Conservation (phyloP, 2,888 invertebrate species). For the Pomacea canaliculata region DNA sequence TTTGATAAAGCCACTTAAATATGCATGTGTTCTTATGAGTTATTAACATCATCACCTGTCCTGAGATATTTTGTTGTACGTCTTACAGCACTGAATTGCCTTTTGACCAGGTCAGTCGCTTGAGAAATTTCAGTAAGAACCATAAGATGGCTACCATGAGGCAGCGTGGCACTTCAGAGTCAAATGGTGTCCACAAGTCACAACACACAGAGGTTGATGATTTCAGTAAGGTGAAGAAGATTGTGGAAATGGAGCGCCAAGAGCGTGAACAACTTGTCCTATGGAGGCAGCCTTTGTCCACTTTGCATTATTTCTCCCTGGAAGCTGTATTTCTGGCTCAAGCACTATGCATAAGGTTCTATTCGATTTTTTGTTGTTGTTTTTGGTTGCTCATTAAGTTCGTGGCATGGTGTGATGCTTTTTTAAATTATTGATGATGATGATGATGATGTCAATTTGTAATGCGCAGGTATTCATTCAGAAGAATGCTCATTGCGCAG, state of each 20-base stretch:
- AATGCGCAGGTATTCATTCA: too few relatives aligned
- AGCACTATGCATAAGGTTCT: conserved; percentile 75
- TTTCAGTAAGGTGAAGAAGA: conserved; percentile 27
- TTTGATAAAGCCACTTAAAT: too few relatives aligned
- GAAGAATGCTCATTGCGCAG: too few relatives aligned
- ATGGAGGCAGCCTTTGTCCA: conserved; percentile 85
- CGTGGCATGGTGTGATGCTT: too few relatives aligned
- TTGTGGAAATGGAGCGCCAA: conserved; percentile 42
- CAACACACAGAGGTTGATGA: conserved; percentile 21
- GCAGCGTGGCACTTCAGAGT: conserved; percentile 36
- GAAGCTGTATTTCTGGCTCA: conserved; percentile 79
- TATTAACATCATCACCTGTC: too few relatives aligned
- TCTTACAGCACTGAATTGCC: background rate
- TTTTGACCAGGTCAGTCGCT: background rate
- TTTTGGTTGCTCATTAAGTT: too few relatives aligned
- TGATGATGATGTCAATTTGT: too few relatives aligned
- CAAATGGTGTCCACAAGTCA: conserved; percentile 45
- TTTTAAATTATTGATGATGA: too few relatives aligned
- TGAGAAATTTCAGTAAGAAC: background rate
- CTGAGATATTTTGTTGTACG: too few relatives aligned
- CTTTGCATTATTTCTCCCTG: conserved; percentile 83
- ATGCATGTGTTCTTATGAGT: too few relatives aligned
- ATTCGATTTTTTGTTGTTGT: conserved; percentile 42
- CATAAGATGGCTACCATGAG: conserved; percentile 35
- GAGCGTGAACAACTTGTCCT: conserved; percentile 75